phyloP scores from a whole-genome alignment of 2,888 invertebrate species.

The Hypselothyrea guttata region DNA sequence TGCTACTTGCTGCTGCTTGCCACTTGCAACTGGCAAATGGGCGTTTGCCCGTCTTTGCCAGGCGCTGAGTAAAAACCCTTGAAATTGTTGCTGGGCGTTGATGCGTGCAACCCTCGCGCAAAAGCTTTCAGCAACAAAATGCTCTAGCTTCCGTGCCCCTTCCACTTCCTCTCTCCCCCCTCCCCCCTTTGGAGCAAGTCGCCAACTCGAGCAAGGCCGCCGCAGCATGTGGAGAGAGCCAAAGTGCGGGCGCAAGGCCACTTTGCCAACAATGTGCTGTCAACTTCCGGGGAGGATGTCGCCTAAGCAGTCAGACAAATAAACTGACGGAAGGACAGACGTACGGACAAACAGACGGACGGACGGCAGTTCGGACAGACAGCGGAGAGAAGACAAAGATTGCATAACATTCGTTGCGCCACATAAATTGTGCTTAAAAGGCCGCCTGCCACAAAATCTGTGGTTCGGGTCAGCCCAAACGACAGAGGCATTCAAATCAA shows the following conservation, averaged over 20 bases:
- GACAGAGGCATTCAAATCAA: conserved; percentile 38
- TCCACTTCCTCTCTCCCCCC: background rate
- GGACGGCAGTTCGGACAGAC: conserved; percentile 4
- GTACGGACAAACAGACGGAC: conserved; percentile 7
- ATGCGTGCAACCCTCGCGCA: conserved; percentile 80
- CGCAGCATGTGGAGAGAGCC: conserved; percentile 5
- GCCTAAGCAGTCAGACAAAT: conserved; percentile 73
- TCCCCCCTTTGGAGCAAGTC: conserved; percentile 31
- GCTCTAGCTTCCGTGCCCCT: conserved; percentile 61
- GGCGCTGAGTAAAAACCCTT: conserved; percentile 67
- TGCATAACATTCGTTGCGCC: conserved; percentile 74
- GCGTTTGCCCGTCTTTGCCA: conserved; percentile 43
- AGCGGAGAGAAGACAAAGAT: conserved; percentile 60
- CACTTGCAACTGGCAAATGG: conserved; percentile 41
- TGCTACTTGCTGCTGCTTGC: conserved; percentile 19
- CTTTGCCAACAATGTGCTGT: conserved; percentile 78
- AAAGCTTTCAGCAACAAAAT: conserved; percentile 79
- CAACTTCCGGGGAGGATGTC: conserved; percentile 77
- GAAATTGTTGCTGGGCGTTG: conserved; percentile 80
- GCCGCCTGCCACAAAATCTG: conserved; percentile 70
- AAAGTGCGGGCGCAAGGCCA: conserved; percentile 56
- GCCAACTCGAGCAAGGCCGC: conserved; percentile 71
- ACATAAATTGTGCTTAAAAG: conserved; percentile 79
- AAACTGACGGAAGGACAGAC: conserved; percentile 47
- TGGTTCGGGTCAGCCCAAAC: conserved; percentile 11